Conservation (phyloP, 2,888 invertebrate species). For the Metopia argyrocephala region DNA sequence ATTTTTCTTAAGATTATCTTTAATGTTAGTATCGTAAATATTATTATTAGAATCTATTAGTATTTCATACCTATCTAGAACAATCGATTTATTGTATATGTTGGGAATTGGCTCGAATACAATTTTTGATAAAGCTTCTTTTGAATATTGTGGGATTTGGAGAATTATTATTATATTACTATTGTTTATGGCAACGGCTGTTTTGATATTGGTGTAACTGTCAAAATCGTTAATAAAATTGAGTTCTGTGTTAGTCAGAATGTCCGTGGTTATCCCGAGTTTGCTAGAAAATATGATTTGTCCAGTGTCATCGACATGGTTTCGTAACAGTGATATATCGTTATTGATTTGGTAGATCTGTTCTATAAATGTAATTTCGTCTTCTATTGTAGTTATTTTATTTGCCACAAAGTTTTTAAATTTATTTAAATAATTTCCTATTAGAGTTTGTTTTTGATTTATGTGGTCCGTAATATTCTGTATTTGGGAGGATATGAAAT, state of each 20-base stretch:
- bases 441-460: too few species aligned
- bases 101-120: conserved; percentile 52
- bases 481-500: conserved; percentile 55
- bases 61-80: conserved; percentile 36
- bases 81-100: conserved; percentile 42
- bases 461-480: conserved; percentile 48
- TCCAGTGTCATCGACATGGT: conserved; percentile 46
- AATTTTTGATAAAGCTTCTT: conserved; percentile 41
- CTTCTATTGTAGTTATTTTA: conserved; percentile 54
- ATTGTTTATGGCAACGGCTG: conserved; percentile 45
- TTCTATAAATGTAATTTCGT: conserved; percentile 57
- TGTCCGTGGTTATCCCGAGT: conserved; percentile 59
- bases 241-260: conserved; percentile 51
- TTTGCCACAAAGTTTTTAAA: too few species aligned
- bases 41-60: conserved; percentile 41
- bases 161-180: conserved; percentile 47
- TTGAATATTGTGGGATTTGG: conserved; percentile 35
- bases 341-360: conserved; percentile 59
- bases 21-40: conserved; percentile 34
- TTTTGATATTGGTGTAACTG: conserved; percentile 53
- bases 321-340: conserved; percentile 52
- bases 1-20: conserved; percentile 43
- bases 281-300: conserved; percentile 62
- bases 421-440: too few species aligned
- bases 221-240: conserved; percentile 55